These are phyloP conservation scores for Aleiodes testaceus DNA, from an alignment of 2,888 invertebrate species.

Conservation along the genomic window DNA sequence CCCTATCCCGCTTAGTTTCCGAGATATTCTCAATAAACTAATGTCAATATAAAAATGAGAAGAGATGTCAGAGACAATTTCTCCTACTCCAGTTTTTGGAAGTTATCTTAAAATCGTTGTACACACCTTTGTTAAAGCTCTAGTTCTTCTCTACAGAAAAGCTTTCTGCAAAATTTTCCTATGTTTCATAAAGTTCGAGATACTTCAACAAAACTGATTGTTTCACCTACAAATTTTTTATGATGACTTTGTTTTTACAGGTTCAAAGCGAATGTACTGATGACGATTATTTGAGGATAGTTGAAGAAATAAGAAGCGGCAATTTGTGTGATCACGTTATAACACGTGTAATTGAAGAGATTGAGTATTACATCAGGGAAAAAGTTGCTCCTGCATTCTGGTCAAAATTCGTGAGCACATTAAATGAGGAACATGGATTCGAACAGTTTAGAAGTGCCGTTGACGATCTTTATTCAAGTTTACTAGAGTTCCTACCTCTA, in stretches of 20 bases:
- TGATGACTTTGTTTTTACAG: constrained; percentile 42
- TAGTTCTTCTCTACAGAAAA: no score
- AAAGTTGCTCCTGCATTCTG: constrained; percentile 80
- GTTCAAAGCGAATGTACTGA: constrained; percentile 62
- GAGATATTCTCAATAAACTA: no score
- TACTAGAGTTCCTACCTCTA: constrained; percentile 76
- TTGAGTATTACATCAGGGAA: constrained; percentile 78
- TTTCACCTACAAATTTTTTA: not conserved
- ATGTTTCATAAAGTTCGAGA: no score
- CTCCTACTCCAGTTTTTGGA: no score
- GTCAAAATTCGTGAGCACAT: constrained; percentile 77
- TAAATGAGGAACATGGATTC: constrained; percentile 77
- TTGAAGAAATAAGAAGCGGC: constrained; percentile 64
- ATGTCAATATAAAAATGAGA: no score
- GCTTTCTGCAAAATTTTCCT: no score
- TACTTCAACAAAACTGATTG: no score
- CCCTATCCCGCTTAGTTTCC: no score
- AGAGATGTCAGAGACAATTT: no score
- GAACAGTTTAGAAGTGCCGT: constrained; percentile 81
- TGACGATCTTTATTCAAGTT: constrained; percentile 77
- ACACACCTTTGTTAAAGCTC: no score
- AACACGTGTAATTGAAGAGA: constrained; percentile 72
- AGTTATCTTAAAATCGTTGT: no score
- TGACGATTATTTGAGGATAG: constrained; percentile 66
- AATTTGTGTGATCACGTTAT: constrained; percentile 68